A percentile compares a stretch with the other conserved stretches of the same genome.
Evolutionary conservation across 2,888 invertebrate species (phyloP).

Genomic region (Meiosimyza decipiens): DNA sequence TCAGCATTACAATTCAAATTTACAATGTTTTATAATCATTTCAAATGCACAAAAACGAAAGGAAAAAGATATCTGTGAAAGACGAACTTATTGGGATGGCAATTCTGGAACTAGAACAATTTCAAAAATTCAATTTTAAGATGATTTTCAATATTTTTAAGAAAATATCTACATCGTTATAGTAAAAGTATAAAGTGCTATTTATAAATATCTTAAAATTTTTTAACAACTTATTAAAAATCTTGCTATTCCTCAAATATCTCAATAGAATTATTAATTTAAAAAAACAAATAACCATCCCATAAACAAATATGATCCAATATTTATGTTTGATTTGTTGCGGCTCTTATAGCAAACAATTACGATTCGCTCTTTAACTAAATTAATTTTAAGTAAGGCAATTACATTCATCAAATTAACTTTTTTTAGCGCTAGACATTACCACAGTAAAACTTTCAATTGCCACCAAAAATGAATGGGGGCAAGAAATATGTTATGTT

Average conservation of each 20-base stretch:
- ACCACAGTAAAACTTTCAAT: constrained; percentile 14
- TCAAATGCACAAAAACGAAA: neutral
- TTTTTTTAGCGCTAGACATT: neutral
- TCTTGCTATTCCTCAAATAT: too few relatives aligned
- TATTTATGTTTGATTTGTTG: neutral
- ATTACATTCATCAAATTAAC: constrained; percentile 28
- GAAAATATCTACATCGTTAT: too few relatives aligned
- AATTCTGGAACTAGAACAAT: too few relatives aligned
- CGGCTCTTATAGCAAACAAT: constrained; percentile 11
- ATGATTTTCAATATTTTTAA: too few relatives aligned
- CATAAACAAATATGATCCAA: neutral
- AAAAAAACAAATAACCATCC: neutral
- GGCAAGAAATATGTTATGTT: neutral
- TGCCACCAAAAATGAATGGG: constrained; percentile 4
- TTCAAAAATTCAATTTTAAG: too few relatives aligned
- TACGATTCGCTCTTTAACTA: constrained; percentile 17
- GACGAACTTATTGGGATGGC: too few relatives aligned
- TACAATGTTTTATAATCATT: neutral
- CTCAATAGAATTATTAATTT: too few relatives aligned
- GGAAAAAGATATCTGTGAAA: neutral
- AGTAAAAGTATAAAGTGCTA: too few relatives aligned
- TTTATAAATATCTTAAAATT: too few relatives aligned
- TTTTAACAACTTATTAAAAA: too few relatives aligned
- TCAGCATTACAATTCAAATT: constrained; percentile 62
- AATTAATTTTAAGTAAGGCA: constrained; percentile 38